A percentile compares a stretch with the other conserved stretches of the same genome.
Conservation (phyloP, 2,113 vertebrate genomes). For the Oncorhynchus mykiss region DNA sequence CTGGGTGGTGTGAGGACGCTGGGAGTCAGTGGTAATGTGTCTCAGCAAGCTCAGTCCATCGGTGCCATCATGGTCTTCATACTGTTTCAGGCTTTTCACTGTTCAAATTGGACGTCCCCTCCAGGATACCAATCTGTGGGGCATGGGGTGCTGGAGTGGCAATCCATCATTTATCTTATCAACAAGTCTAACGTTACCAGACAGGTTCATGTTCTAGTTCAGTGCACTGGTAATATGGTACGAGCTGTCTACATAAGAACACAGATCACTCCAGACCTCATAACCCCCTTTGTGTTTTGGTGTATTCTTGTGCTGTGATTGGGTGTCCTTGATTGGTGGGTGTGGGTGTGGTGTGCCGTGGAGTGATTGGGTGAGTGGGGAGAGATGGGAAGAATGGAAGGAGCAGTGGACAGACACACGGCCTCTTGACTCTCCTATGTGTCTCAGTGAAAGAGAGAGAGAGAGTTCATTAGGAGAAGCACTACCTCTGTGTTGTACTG, state of each 20-base stretch:
- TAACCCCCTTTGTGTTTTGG: slow-evolving; percentile 1
- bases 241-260: no score
- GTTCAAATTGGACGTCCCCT: slow-evolving; percentile 40
- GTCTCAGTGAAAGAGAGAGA: not conserved
- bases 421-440: not conserved
- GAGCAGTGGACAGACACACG: not conserved
- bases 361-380: not conserved
- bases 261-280: not conserved
- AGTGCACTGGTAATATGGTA: no score
- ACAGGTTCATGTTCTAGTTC: no score
- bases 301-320: not conserved
- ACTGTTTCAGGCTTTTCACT: slow-evolving; percentile 58
- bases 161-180: not conserved
- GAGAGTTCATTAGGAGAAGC: not conserved
- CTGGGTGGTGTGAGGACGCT: no score
- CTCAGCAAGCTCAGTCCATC: slow-evolving; percentile 37
- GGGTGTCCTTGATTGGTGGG: not conserved
- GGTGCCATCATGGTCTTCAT: slow-evolving; percentile 64
- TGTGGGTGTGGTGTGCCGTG: not conserved
- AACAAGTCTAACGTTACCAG: no score
- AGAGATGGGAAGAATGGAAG: not conserved
- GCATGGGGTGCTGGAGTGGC: slow-evolving; percentile 35
- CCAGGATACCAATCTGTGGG: slow-evolving; percentile 41
- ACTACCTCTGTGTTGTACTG: not conserved
- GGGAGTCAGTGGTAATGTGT: not conserved